phyloP scores from a whole-genome alignment of 92 coral and sea anemone species.

The Palythoa grandis region DNA sequence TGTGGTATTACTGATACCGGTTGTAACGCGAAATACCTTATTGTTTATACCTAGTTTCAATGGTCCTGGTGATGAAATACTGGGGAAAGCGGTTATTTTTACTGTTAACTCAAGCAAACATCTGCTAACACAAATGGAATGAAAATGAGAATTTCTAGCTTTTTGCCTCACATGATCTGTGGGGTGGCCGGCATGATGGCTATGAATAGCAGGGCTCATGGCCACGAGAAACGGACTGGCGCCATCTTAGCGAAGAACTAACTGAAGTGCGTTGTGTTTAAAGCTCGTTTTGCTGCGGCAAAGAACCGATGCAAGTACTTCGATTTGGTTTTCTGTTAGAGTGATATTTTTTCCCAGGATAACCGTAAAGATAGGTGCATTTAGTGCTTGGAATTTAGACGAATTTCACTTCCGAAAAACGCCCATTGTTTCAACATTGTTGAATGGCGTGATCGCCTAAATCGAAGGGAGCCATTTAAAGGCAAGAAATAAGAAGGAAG shows the following conservation, averaged over 20 bases:
- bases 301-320: conserved; percentile 27
- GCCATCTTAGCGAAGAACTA: conserved; percentile 91
- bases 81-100: conserved; percentile 23
- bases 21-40: conserved; percentile 1
- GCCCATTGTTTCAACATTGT: conserved; percentile 78
- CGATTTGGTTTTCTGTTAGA: conserved; percentile 48
- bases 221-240: conserved; percentile 97
- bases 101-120: conserved; percentile 40
- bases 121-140: conserved; percentile 43
- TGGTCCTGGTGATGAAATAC: conserved; percentile 24
- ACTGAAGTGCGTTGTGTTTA: conserved; percentile 53
- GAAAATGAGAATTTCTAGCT: conserved; percentile 27
- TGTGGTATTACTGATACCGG: conserved; percentile 1
- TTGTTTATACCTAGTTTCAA: neutral
- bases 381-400: conserved; percentile 48
- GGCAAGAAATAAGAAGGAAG: conserved; percentile 27
- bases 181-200: conserved; percentile 38
- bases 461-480: conserved; percentile 46
- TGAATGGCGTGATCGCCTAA: conserved; percentile 49
- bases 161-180: conserved; percentile 21
- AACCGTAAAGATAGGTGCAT: conserved; percentile 33
- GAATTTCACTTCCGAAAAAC: conserved; percentile 78
- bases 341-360: conserved; percentile 58
- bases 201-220: conserved; percentile 43
- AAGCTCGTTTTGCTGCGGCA: conserved; percentile 62